These are phyloP conservation scores for Drosophila antonietae DNA, from an alignment of 2,888 invertebrate genomes.

Conservation along the genomic window DNA sequence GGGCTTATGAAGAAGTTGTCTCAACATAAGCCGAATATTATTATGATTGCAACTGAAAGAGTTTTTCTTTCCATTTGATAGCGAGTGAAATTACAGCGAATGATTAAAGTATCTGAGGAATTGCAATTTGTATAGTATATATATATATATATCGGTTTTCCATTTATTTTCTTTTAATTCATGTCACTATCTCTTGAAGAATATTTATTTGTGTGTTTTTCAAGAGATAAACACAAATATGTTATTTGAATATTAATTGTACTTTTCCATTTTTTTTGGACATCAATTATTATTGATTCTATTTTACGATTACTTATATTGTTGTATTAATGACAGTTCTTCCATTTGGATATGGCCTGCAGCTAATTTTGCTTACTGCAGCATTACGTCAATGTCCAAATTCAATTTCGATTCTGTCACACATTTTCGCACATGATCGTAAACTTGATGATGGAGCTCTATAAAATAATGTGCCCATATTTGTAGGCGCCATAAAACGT, in stretches of 20 bases:
- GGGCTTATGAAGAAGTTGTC: slow-evolving; percentile 4
- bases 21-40: background rate
- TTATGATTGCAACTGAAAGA: slow-evolving; percentile 9
- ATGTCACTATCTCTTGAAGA: background rate
- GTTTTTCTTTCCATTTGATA: slow-evolving; percentile 3
- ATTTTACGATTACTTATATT: background rate
- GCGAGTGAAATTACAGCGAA: background rate
- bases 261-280: background rate
- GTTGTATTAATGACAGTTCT: background rate
- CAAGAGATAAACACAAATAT: background rate
- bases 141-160: background rate
- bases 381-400: slow-evolving; percentile 23
- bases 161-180: background rate
- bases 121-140: background rate
- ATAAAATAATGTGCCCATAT: slow-evolving; percentile 41
- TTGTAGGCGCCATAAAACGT: slow-evolving; percentile 46
- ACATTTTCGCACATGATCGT: slow-evolving; percentile 34
- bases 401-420: slow-evolving; percentile 41
- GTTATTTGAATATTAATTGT: background rate
- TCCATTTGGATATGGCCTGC: slow-evolving; percentile 7
- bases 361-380: background rate
- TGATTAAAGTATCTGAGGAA: background rate
- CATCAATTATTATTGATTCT: background rate
- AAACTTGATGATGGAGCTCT: slow-evolving; percentile 22
- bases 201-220: background rate